These are phyloP conservation scores for Gobius niger DNA, from an alignment of 2,113 vertebrate genomes.

Conservation along the genomic window DNA sequence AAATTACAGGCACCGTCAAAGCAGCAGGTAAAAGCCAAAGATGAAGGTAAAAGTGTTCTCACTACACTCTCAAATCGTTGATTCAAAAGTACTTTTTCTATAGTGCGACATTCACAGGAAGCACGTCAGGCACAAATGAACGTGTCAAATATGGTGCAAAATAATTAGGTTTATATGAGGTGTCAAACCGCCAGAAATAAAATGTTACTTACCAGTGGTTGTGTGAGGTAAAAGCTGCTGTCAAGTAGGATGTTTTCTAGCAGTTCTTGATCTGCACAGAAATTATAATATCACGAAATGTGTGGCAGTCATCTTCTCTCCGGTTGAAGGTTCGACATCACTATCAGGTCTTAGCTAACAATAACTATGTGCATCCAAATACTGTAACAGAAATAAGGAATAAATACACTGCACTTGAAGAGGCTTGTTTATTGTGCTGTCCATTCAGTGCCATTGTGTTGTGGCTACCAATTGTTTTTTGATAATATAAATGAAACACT, in stretches of 20 bases:
- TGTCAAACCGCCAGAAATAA: constrained; percentile 6
- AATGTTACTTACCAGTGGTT: constrained; percentile 82
- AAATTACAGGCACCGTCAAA: constrained; percentile 21
- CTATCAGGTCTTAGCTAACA: too few relatives aligned
- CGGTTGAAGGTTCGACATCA: too few relatives aligned
- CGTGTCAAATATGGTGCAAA: constrained; percentile 2
- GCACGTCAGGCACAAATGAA: not conserved
- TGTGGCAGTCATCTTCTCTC: too few relatives aligned
- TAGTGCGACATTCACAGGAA: not conserved
- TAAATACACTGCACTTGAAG: not conserved
- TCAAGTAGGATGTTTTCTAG: constrained; percentile 88
- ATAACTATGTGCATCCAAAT: too few relatives aligned
- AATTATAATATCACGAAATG: constrained; percentile 1
- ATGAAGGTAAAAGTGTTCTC: not conserved
- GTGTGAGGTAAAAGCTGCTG: constrained; percentile 78
- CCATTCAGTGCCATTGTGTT: not conserved
- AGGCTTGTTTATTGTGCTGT: not conserved
- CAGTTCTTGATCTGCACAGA: constrained; percentile 85
- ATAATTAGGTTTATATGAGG: not conserved
- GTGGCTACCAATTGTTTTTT: not conserved
- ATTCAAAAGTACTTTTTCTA: not conserved
- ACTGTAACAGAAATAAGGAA: not conserved
- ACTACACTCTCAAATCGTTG: not conserved
- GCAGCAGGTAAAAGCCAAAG: constrained; percentile 14
- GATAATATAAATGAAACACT: not conserved